Base-by-base conservation (phyloP, 2,113 vertebrate genomes). In the Phaethornis superciliosus region DNA sequence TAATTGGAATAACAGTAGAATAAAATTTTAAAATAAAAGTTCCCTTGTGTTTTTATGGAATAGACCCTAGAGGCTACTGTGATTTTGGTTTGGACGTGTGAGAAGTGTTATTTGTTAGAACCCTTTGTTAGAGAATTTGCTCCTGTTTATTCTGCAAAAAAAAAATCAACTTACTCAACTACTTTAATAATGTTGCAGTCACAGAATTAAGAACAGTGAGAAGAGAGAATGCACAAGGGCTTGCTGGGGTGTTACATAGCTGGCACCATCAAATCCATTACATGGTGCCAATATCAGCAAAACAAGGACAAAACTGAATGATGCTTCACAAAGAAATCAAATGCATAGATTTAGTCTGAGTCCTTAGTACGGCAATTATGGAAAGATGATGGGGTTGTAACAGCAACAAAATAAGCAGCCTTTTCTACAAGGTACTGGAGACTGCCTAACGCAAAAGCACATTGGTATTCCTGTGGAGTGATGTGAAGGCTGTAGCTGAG, bases 181-280 rank as follows among this genome's bases (percentile, higher is more conserved):
- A n/a, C 49, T 51, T 42, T 7, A 60, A 54, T 46, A 67, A 69
- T 0, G 4, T 21, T 55, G 28, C 60, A 52, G 60, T 42, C 55
- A 27, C 21, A 75, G 30, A 54, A 33, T 12, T 55, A 54, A 46
- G 10, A 70, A 12, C 64, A 35, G 21, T 0, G 3, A 70, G 64
- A 59, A 46, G 20, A 42, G 20, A 42, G 46, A 65, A 65, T 0
- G 2, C 15, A n/a, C 0, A 1, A 72, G 42, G 42, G 40, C 54
- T 37, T 24, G 33, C 64, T 59, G 46, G 49, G 12, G 14, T 3
- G 7, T 44, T 52, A n/a, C 1, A 4, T 6, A n/a, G 42, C 58
- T 33, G 46, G 59, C n/a, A 60, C 28, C 26, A 49, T 15, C 65
- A 42, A 32, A 72, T 35, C 22, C 26, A 27, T 62, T 18, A 56